Base-by-base conservation (phyloP, 2,797 vertebrate species). In the Semotilus atromaculatus region DNA sequence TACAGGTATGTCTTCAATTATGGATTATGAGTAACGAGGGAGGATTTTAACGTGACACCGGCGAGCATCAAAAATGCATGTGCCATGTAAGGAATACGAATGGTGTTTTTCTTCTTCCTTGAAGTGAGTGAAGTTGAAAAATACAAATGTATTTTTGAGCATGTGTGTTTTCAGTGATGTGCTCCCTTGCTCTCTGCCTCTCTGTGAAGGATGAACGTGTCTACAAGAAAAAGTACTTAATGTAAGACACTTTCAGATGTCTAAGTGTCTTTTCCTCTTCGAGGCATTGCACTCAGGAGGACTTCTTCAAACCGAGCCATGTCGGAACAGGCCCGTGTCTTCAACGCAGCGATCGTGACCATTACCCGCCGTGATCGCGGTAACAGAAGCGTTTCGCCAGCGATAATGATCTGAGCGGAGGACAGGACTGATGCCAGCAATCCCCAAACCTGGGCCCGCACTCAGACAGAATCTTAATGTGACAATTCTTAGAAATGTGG, bases 31-130 rank as follows among this genome's bases (percentile, higher is more conserved):
- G 86, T 90, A 91, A 90, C 82, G 70, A 88, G 82, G 81, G 55
- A 55, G 81, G 82, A 86, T 80, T 87, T 90, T 77, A 87, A 90
- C 86, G 86, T 86, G 89, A 87, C 66, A 80, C 70, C 36, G 8
- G 8, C 29, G 53, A 40, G 4, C 85, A 90, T 92, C 85, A 91
- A 89, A 91, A 85, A 89, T 90, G 79, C 76, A 91, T 86, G 85
- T 29, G 81, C 34, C 68, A 87, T 88, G 85, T 86, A 81, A 86
- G 78, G 86, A 85, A 89, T 85, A 85, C 81, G 72, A 77, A 82
- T 75, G 38, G 51, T 64, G 85, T 29, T 80, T 85, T 45, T 36
- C 11, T 31, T 82, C 78, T 62, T 80, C 53, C 70, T 82, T 64
- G 18, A 77, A 81, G 51, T 77, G 84, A 64, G 80, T 71, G 86